Conservation (phyloP, 2,888 invertebrate species). For the Sepiola atlantica region DNA sequence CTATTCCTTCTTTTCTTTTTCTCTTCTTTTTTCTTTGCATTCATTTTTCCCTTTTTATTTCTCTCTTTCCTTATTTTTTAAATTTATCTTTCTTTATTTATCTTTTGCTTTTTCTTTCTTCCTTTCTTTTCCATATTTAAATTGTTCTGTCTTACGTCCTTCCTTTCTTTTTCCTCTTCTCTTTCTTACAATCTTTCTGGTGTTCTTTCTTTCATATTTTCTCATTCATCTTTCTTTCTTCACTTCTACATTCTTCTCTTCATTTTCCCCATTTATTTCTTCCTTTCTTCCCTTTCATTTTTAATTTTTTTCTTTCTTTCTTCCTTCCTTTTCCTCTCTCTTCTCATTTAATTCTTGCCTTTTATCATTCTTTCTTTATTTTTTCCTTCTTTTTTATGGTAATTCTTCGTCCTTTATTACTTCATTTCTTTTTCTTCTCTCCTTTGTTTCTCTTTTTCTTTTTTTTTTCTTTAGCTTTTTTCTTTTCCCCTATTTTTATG, state of each 20-base stretch:
- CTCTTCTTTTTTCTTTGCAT: not conserved
- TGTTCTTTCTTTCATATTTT: not conserved
- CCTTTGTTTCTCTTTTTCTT: not conserved
- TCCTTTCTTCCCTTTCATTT: too few relatives aligned
- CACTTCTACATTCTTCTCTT: not conserved
- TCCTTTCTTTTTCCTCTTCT: not conserved
- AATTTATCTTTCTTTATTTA: too few relatives aligned
- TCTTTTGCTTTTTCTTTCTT: not conserved
- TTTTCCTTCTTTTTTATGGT: not conserved
- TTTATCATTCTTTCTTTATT: too few relatives aligned
- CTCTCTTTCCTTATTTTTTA: too few relatives aligned
- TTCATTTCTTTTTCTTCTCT: too few relatives aligned
- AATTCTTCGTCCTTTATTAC: too few relatives aligned
- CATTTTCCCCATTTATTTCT: too few relatives aligned
- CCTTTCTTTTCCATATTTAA: not conserved
- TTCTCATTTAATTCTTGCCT: too few relatives aligned
- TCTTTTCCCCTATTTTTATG: too few relatives aligned
- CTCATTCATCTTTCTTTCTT: not conserved
- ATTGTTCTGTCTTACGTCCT: not conserved
- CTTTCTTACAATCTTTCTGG: too few relatives aligned
- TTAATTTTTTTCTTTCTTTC: too few relatives aligned
- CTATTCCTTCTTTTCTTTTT: not conserved
- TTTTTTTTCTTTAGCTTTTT: not conserved
- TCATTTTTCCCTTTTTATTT: not conserved
- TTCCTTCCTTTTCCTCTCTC: too few relatives aligned